Conservation (phyloP, 1,140 invertebrate genomes). For the Mercenaria mercenaria region DNA sequence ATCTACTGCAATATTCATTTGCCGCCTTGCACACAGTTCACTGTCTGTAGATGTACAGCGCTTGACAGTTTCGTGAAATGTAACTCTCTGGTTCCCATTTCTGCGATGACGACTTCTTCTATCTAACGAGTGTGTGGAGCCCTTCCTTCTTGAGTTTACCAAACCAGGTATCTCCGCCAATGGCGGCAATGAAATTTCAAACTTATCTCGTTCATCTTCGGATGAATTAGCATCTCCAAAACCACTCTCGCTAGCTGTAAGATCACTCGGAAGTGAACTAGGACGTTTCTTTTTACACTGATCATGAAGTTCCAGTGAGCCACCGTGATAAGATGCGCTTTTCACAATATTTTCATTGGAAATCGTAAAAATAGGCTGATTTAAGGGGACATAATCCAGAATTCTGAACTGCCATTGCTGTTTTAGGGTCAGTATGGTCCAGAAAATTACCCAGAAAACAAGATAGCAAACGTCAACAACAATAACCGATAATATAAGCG, state of each 20-base stretch:
- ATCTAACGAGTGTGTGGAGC: slow-evolving; percentile 64
- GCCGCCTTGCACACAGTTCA: slow-evolving; percentile 37
- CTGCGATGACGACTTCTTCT: slow-evolving; percentile 38
- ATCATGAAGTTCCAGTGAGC: slow-evolving; percentile 49
- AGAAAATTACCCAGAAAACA: slow-evolving; percentile 79
- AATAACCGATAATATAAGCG: slow-evolving; percentile 74
- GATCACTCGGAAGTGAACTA: slow-evolving; percentile 63
- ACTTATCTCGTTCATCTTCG: slow-evolving; percentile 64
- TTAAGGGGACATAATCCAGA: slow-evolving; percentile 78
- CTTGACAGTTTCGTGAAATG: slow-evolving; percentile 76
- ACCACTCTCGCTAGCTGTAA: slow-evolving; percentile 65
- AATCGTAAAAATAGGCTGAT: slow-evolving; percentile 72
- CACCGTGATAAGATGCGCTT: slow-evolving; percentile 70
- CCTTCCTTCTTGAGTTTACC: slow-evolving; percentile 36
- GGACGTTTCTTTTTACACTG: slow-evolving; percentile 58
- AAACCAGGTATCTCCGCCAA: slow-evolving; percentile 57
- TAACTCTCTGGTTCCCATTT: slow-evolving; percentile 75
- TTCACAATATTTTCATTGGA: slow-evolving; percentile 72
- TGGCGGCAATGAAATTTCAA: slow-evolving; percentile 60
- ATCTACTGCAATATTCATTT: slow-evolving; percentile 43
- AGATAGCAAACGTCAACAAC: slow-evolving; percentile 79
- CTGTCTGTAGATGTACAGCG: slow-evolving; percentile 66
- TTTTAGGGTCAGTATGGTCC: slow-evolving; percentile 81
- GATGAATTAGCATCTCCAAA: slow-evolving; percentile 62
- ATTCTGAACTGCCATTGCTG: slow-evolving; percentile 82